Evolutionary conservation across 1,140 invertebrate genomes (phyloP), one percentile per base, ranked within the genome.

Genomic region (Cephus cinctus): DNA sequence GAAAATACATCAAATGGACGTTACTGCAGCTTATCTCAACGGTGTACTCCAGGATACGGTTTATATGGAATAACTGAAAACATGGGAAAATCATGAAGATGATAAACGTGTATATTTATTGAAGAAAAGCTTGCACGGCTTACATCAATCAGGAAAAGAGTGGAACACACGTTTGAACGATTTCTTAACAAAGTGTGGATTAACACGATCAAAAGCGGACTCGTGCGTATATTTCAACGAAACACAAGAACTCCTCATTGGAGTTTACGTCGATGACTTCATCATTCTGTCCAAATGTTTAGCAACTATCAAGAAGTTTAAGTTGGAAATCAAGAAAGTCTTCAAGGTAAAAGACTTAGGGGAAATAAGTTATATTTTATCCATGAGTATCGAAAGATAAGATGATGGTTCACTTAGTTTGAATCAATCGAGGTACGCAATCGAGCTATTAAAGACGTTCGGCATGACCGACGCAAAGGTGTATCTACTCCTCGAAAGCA

Each of bases 51-150:
- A 69, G 3, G 70, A 77, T 47, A 51, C 25, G 5, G 39, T 75
- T 0, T 75, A 63, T 42, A 66, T 75, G 50, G 40, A 67, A 18
- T 51, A 63, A 49, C 68, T 69, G 5, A 54, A 71, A 44, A 68
- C 68, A 1, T 67, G 55, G 12, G 35, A 38, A 4, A 31, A 34
- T 9, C 18, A 52, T 14, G 43, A 19, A 27, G 9, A 48, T 18
- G 27, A 50, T 40, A 30, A 43, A 9, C 18, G 50, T 11, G 61
- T 59, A 8, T 63, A 50, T 11, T 53, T 25, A 45, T 14, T 76
- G 3, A 45, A 64, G 1, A 65, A 66, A 53, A 57, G 54, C 8
- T 31, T 75, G 5, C 73, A 76, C 52, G 69, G 64, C 0, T 43
- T 76, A 5, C 67, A 69, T 50, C 72, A 74, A 54, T 53, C 61